Conservation (phyloP, 2,888 invertebrate species). For the Scrobipalpa costella region DNA sequence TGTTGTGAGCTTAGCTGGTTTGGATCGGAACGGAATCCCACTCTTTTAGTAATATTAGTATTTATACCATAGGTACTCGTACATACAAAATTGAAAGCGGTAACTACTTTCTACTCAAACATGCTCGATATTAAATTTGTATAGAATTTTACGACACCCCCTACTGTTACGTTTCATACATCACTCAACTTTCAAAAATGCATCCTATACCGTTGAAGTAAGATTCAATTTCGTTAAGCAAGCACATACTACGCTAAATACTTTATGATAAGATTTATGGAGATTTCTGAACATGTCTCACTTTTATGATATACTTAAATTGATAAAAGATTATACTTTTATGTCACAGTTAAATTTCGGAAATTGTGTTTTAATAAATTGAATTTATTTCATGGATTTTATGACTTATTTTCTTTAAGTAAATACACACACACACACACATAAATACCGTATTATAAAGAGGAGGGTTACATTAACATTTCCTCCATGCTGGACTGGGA, state of each 20-base stretch:
- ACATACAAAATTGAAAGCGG: neutral
- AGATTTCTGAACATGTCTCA: constrained; percentile 10
- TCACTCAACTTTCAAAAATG: neutral
- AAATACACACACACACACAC: too few relatives aligned
- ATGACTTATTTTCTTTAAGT: too few relatives aligned
- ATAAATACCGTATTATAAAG: too few relatives aligned
- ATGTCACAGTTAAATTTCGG: constrained; percentile 15
- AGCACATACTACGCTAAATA: neutral
- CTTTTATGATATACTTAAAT: constrained; percentile 22
- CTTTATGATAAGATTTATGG: constrained; percentile 15
- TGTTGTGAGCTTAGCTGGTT: too few relatives aligned
- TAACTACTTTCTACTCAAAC: constrained; percentile 9
- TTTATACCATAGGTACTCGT: too few relatives aligned
- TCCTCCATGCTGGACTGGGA: too few relatives aligned
- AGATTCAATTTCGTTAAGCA: neutral
- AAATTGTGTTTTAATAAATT: constrained; percentile 17
- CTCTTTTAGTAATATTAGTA: too few relatives aligned
- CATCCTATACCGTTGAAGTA: neutral
- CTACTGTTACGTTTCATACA: neutral
- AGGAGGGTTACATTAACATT: too few relatives aligned
- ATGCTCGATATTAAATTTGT: constrained; percentile 7
- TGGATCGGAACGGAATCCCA: too few relatives aligned
- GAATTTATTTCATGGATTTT: constrained; percentile 16
- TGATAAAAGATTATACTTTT: constrained; percentile 20
- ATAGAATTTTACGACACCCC: constrained; percentile 12